Conservation (phyloP, 2,113 vertebrate genomes). For the Machaerirhynchus nigripectus region DNA sequence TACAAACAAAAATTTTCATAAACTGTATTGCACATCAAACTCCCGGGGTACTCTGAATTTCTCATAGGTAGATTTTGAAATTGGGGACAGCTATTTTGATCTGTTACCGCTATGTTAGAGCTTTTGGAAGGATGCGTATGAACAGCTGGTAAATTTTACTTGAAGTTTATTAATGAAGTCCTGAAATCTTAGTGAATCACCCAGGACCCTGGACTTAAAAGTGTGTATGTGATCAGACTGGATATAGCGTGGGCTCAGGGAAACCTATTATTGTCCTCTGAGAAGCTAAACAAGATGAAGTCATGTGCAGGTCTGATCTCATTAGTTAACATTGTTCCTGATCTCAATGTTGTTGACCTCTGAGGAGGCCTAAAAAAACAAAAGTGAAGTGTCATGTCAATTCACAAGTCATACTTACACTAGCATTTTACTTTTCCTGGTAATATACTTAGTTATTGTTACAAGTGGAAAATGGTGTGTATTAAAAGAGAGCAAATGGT, state of each 20-base stretch:
- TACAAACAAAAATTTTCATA: background rate
- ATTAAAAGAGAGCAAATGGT: background rate
- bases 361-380: background rate
- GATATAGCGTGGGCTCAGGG: background rate
- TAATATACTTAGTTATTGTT: background rate
- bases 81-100: background rate
- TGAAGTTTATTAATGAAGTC: background rate
- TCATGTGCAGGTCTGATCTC: constrained; percentile 1
- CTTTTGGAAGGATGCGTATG: background rate
- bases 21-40: background rate
- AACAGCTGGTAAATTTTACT: background rate
- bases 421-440: background rate
- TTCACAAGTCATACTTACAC: background rate
- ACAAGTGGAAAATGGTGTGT: background rate
- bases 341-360: background rate
- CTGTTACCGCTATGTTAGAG: background rate
- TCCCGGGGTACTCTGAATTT: background rate
- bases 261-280: background rate
- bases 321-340: constrained; percentile 18
- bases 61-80: background rate
- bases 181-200: background rate
- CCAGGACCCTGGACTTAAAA: background rate
- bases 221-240: background rate
- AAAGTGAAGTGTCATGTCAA: background rate
- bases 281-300: constrained; percentile 17